Conservation (phyloP, 1,140 invertebrate species). For the Ptiloglossa arizonensis region DNA sequence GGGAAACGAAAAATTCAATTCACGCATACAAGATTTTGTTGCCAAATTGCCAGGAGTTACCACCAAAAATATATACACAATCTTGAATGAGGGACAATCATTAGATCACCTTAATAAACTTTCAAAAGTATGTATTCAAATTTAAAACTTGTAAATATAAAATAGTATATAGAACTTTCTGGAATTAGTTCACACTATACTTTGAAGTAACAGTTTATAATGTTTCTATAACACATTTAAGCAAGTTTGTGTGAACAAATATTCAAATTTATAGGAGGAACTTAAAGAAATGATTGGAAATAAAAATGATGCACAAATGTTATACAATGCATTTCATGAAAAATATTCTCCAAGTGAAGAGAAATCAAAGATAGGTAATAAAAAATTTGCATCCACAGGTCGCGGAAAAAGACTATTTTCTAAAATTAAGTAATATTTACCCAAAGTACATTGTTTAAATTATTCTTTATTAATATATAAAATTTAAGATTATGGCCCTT, state of each 20-base stretch:
- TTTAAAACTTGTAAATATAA: not conserved
- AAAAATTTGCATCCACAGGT: slow-evolving; percentile 64
- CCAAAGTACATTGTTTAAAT: not conserved
- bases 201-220: not conserved
- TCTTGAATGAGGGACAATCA: slow-evolving; percentile 91
- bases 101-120: slow-evolving; percentile 86
- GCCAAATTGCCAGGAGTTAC: slow-evolving; percentile 94
- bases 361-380: slow-evolving; percentile 25
- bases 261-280: slow-evolving; percentile 82
- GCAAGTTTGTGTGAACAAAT: not conserved
- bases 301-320: slow-evolving; percentile 83
- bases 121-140: slow-evolving; percentile 78
- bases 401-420: slow-evolving; percentile 73
- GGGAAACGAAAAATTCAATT: slow-evolving; percentile 88
- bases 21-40: slow-evolving; percentile 91
- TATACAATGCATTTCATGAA: slow-evolving; percentile 85
- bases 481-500: slow-evolving; percentile 14
- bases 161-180: slow-evolving; percentile 17
- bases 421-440: slow-evolving; percentile 68
- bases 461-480: slow-evolving; percentile 12
- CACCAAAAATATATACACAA: slow-evolving; percentile 90
- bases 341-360: slow-evolving; percentile 81
- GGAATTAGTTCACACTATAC: not conserved
- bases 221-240: not conserved
- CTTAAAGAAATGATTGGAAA: slow-evolving; percentile 86